phyloP scores from a whole-genome alignment of 1,140 invertebrate species.

The Radopholus similis region DNA sequence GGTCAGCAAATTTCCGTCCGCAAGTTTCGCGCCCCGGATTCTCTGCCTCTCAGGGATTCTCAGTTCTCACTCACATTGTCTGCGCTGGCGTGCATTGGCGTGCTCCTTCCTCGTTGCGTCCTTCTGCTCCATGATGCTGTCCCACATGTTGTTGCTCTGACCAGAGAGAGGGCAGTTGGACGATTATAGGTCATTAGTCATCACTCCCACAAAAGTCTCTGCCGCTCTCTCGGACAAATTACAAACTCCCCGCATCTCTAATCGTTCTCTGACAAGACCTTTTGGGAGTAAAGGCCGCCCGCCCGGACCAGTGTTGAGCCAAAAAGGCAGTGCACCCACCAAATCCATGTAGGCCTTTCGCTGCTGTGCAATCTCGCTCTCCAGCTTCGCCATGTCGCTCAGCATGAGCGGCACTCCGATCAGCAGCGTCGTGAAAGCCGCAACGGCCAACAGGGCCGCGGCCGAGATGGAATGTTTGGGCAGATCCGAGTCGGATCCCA shows the following conservation, averaged over 20 bases:
- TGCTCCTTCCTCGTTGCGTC: constrained; percentile 21
- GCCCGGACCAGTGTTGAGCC: too few relatives aligned
- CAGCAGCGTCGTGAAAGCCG: constrained; percentile 20
- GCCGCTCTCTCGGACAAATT: too few relatives aligned
- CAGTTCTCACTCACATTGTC: constrained; percentile 34
- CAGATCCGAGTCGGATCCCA: too few relatives aligned
- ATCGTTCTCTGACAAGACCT: too few relatives aligned
- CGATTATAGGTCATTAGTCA: too few relatives aligned
- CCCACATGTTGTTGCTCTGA: constrained; percentile 39
- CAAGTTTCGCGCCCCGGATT: not conserved
- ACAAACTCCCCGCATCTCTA: too few relatives aligned
- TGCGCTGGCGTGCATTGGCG: constrained; percentile 12
- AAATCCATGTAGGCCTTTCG: constrained; percentile 23
- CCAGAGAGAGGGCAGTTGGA: too few relatives aligned
- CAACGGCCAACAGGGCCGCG: constrained; percentile 5
- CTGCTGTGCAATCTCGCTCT: constrained; percentile 19
- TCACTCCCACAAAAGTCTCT: too few relatives aligned
- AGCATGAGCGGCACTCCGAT: constrained; percentile 30
- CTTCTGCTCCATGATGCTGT: constrained; percentile 34
- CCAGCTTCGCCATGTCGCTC: constrained; percentile 25
- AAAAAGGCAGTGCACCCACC: too few relatives aligned
- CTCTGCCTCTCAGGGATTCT: too few relatives aligned
- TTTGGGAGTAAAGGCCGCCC: too few relatives aligned
- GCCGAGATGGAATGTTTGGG: not conserved
- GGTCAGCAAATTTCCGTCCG: not conserved